Evolutionary conservation across 2,888 invertebrate species (phyloP), one percentile per base, ranked within the genome.

Genomic region (Tetheella fluctuosa): DNA sequence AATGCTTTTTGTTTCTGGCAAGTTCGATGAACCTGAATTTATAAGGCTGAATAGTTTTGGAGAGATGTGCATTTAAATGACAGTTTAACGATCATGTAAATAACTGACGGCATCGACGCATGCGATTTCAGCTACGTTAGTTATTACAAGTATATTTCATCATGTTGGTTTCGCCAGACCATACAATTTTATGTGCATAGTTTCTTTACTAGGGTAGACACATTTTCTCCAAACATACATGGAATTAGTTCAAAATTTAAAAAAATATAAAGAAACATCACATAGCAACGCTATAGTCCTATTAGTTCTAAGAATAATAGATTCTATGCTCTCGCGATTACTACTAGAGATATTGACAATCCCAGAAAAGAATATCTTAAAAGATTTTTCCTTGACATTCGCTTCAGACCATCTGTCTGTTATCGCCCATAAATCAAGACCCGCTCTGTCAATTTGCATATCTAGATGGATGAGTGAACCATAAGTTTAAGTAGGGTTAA

Each of bases 1-100:
- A 59, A 54, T 58, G 65, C 57, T 54, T 69, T 64, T 69, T 48
- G 17, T 42, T 42, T 37, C 15, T 7, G 13, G 13, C 20, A 20
- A 48, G 48, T 48, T 17, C 48, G 20, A 48, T 20, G 48, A 48
- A 17, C 48, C 20, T 20, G 2, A 48, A 20, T 20, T 7, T 20
- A 48, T 20, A 7, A 34, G 20, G 20, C 20, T 20, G 48, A n/a
- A 20, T 48, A 20, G 48, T 48, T 48, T 17, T 0, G 17, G 17
- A 20, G 48, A 48, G 20, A 48, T 10, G 20, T 48, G 48, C 48
- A 48, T n/a, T 17, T 42, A 20, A 20, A 10, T 17, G 17, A 17
- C 17, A 42, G 17, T 42, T 42, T 42, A 42, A n/a, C 15, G 37
- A 37, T 15, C 12, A 37, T 37, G 13, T 42, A 6, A 15, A 3